Evolutionary conservation across 2,797 vertebrate species (phyloP), one percentile per base, ranked within the genome.

Genomic region (Spheniscus humboldti): DNA sequence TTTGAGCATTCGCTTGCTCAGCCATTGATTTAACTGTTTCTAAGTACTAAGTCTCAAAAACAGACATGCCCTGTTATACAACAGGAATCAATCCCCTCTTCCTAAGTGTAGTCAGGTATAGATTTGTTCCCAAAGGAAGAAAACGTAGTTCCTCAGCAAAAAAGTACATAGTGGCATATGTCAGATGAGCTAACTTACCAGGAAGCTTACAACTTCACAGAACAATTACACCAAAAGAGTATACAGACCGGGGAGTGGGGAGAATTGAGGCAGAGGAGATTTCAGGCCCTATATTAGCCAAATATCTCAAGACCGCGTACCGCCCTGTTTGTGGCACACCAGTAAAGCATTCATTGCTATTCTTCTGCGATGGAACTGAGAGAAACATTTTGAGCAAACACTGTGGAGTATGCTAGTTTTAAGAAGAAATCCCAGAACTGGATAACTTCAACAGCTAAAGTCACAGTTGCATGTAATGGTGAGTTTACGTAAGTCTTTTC

Each of bases 221-320:
- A 50, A 50, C 23, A 62, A 41, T 27, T 60, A 47, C 33, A 82
- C 24, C n/a, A 90, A 63, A 66, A 25, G 20, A 56, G 24, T 15
- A 30, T 24, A 37, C 19, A 33, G 55, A 33, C 4, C 47, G 35
- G 20, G 35, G 5, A 90, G 60, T 5, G 6, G 25, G 14, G 18
- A 75, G 37, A 84, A 60, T 4, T 27, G 25, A 73, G 74, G 68
- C 22, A 50, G 64, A 41, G 33, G 25, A 67, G 10, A 48, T 48
- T 43, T 92, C 14, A 18, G 47, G 45, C 24, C 15, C 43, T 37
- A 1, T 19, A 35, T 39, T 48, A 77, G 24, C 14, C 1, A 4
- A 33, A 1, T 59, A n/a, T 39, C 31, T 63, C 39, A 48, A 41
- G 47, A 52, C 17, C 0, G 0, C 1, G 2, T 18, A 15, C 50